Evolutionary conservation across 2,113 vertebrate species (phyloP), one percentile per base, ranked within the genome.

Genomic region (Oriolus oriolus): DNA sequence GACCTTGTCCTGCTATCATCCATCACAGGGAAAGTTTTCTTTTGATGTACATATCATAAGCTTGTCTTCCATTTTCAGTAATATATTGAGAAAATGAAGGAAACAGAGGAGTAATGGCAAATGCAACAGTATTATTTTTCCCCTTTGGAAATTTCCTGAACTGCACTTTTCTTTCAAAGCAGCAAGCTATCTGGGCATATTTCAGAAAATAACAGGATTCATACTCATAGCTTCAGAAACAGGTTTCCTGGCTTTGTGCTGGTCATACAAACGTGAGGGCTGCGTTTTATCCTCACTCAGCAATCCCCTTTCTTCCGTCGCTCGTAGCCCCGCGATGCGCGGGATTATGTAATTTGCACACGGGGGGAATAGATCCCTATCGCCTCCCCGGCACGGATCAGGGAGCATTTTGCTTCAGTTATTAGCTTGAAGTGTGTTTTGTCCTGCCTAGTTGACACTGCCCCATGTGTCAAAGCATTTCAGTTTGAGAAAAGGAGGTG

Each of bases 41-140:
- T 95, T 82, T 89, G 65, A 89, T 79, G 52, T 75, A 69, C 37
- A 6, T 52, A 35, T 64, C 45, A 61, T 53, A 49, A 87, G 41
- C 37, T 94, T 87, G 37, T 27, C 77, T 89, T 60, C 87, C 69
- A 22, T 96, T 91, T 87, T 64, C 53, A 79, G 28, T 21, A 89
- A 76, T 78, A 49, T 16, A 56, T 33, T 49, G 69, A 65, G 31
- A 73, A 81, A 77, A 79, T 22, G 57, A 89, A 73, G 49, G 53
- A 84, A 93, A 89, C 12, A n/a, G 70, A 64, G 73, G 6, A 87
- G 13, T 13, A 82, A 73, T 14, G 84, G 35, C 28, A 83, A 93
- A 89, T 13, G 15, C 28, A 89, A 57, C 16, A 63, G 14, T 9
- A 5, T 21, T 33, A 37, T 41, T 82, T 52, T 69, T 8, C 20